Evolutionary conservation across 2,888 invertebrate genomes (phyloP), one percentile per base, ranked within the genome.

Genomic region (Drosophila prostipennis): DNA sequence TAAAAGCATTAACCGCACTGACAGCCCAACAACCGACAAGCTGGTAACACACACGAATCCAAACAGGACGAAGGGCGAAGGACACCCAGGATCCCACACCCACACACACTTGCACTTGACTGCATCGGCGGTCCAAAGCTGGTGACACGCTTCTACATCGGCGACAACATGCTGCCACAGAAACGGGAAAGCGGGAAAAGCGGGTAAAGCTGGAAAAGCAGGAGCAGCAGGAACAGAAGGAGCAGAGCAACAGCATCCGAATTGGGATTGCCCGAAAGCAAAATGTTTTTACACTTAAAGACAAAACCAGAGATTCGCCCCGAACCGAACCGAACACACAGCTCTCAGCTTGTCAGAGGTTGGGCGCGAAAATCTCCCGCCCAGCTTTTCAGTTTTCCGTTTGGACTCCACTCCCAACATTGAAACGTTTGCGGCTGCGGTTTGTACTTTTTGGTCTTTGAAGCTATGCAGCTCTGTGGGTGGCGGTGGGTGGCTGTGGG

Each of bases 261-360:
- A 67, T 57, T 73, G 80, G 77, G 37, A 74, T 86, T 76, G 80
- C 74, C 87, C 87, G 70, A 82, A 80, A 89, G 87, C 88, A 77
- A 85, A 86, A 86, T 89, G 87, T 83, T 86, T 89, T 88, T 86
- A 86, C 89, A 89, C 85, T 86, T 88, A 78, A 86, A 88, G 89
- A 89, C 85, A 89, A 86, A 83, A 88, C 85, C 85, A 89, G 87
- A 86, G 80, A 79, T 85, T 79, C 77, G 60, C 67, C 76, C 75
- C 29, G 29, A 72, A 72, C 36, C 65, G 64, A 72, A 72, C 77
- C 19, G 2, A 19, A 19, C n/a, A 80, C 70, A 60, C 51, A 37
- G 42, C 36, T 16, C 14, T n/a, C 32, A 39, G 34, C 26, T 26
- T 3, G 8, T 56, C 55, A 14, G 7, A 16, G 70, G 19, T 29